Base-by-base conservation (phyloP, 2,888 invertebrate genomes). In the Synanthedon vespiformis region DNA sequence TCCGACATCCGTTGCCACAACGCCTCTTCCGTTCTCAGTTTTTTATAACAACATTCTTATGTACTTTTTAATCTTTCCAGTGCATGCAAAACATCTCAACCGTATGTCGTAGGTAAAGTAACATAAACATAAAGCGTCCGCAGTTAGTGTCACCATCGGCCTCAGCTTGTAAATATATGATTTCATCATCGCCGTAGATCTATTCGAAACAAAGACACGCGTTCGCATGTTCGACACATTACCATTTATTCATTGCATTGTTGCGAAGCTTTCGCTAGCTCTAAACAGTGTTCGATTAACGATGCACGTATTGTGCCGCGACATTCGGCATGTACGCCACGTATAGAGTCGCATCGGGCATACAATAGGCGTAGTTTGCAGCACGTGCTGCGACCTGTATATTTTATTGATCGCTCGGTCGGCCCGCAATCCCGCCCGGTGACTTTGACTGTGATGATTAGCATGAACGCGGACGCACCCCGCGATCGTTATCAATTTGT, bases 401-500 rank as follows among this genome's bases (percentile, higher is more conserved):
- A 40, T 50, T 50, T 10, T 50, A 40, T 50, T 50, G 50, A 50
- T 50, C 78, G 82, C 81, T 50, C 78, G 83, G 81, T 79, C 72
- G 70, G 63, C 64, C 64, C 64, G 59, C 64, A 61, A 65, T 66
- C 68, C 68, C 73, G 69, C 72, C 74, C 70, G 76, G 75, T 78
- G 78, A 79, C 77, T 74, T 73, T 70, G 72, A 68, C 79, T 60
- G 70, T 63, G 67, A 61, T 76, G 81, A 81, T 84, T 82, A 79
- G 74, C 80, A 78, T 77, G 71, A 72, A 62, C 69, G 67, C 70
- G 64, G 62, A 66, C 71, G 70, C 74, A 68, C 59, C 58, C 62
- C 63, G 62, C 67, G 82, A 81, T 83, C 70, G 58, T 76, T 81
- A 83, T 82, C 85, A 74, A 80, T 82, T 82, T 80, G 80, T 80